These are phyloP conservation scores for Mystacornis crossleyi DNA, from an alignment of 2,113 vertebrate species.

Conservation along the genomic window DNA sequence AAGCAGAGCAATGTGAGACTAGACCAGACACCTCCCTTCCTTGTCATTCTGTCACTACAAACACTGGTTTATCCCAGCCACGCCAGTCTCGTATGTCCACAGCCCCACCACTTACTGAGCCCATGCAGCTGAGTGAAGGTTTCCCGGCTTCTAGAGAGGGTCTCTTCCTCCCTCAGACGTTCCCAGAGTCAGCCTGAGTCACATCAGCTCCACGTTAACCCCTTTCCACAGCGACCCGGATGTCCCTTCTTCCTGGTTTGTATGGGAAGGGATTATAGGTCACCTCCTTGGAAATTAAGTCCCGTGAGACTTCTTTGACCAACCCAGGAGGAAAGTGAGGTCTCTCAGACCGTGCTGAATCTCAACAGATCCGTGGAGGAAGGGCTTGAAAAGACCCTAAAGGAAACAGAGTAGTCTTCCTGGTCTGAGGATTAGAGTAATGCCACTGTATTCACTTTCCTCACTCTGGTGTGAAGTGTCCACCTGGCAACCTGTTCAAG, in stretches of 20 bases:
- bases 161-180: not conserved
- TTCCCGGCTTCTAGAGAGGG: not conserved
- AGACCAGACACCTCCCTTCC: not conserved
- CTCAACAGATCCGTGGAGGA: not conserved
- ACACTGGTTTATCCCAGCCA: no score
- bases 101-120: not conserved
- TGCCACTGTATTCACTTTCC: not conserved
- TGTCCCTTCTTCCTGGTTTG: not conserved
- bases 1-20: not conserved
- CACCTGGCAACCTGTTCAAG: not conserved
- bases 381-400: not conserved
- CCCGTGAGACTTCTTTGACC: not conserved
- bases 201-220: not conserved
- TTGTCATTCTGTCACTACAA: not conserved
- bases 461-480: not conserved
- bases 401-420: not conserved
- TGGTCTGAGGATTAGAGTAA: not conserved
- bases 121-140: not conserved
- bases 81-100: fast-evolving
- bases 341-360: not conserved
- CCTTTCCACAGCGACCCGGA: fast-evolving
- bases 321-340: not conserved
- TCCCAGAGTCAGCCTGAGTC: not conserved
- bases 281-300: not conserved
- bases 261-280: not conserved